Base-by-base conservation (phyloP, 2,113 vertebrate species). In the Spea multiplicata region DNA sequence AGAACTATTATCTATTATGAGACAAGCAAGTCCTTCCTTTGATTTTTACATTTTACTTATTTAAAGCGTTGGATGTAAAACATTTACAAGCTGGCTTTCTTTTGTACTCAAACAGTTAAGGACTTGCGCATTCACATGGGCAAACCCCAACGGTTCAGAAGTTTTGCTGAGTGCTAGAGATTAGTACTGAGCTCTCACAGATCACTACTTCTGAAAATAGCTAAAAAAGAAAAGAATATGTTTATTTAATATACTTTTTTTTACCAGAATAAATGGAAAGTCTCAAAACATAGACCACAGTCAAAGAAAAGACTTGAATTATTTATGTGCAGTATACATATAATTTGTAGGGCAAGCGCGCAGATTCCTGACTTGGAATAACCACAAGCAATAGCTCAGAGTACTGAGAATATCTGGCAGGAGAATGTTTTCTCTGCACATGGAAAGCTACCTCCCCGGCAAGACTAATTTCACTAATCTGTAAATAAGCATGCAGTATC, bases 201-300 rank as follows among this genome's bases (percentile, higher is more conserved):
- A 50, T 65, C 47, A 65, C 46, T 30, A 74, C 13, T 30, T 74
- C 45, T 44, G 10, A 66, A 50, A 65, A 74, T 64, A 62, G 57
- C 44, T 48, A 46, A 12, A 14, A n/a, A 47, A 14, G 30, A 30
- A 30, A 30, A 30, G 30, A 47, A 8, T 48, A 62, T 16, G 30
- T 44, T 73, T 49, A 30, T 30, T 30, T 30, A 2, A 30, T 30
- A 30, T 30, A 30, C 30, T 30, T 30, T 59, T 57, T 59, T 59
- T 59, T 8, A 9, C 6, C 14, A 13, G 12, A 59, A 59, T 13
- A 59, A 9, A 7, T 59, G 55, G 55, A 59, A 59, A 9, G 55
- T 13, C 55, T 9, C 55, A 13, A 13, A 7, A 59, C 12, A 13
- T 4, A 59, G 55, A 59, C 55, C 12, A 59, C 55, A 59, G 55